A percentile compares a stretch with the other conserved stretches of the same genome.
These are phyloP conservation scores for Drosophila mettleri DNA, from an alignment of 2,888 invertebrate species.

Conservation along the genomic window DNA sequence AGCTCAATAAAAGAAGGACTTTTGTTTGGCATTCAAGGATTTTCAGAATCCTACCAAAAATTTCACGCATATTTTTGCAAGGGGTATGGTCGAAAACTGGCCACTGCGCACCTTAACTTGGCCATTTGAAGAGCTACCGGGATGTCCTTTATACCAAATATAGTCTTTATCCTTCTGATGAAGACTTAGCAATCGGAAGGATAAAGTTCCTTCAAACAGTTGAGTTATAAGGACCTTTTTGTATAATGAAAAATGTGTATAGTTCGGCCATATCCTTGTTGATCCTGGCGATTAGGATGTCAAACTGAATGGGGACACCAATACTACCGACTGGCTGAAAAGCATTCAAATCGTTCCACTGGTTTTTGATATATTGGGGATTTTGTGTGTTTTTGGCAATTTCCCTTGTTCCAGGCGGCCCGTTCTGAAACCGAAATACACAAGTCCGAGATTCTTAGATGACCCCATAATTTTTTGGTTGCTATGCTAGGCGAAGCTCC, in stretches of 20 bases:
- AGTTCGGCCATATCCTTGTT: background rate
- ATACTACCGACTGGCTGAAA: background rate
- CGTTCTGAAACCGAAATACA: background rate
- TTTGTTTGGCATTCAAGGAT: background rate
- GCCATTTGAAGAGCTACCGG: background rate
- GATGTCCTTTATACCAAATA: background rate
- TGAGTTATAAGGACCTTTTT: background rate
- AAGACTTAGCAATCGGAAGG: background rate
- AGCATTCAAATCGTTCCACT: background rate
- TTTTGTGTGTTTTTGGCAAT: background rate
- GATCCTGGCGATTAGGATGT: background rate
- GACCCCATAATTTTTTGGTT: background rate
- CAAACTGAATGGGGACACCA: background rate
- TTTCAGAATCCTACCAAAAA: background rate
- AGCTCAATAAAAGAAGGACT: background rate
- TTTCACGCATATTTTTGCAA: background rate
- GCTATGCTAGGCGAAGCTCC: background rate
- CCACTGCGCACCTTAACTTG: background rate
- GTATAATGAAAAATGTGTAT: background rate
- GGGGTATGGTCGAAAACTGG: slow-evolving; percentile 10
- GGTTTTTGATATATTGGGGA: background rate
- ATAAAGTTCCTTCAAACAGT: background rate
- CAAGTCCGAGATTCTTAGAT: background rate
- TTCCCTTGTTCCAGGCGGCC: background rate
- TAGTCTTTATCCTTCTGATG: background rate